These are phyloP conservation scores for Leptodactylus fallax DNA, from an alignment of 2,797 vertebrate species.

Conservation along the genomic window DNA sequence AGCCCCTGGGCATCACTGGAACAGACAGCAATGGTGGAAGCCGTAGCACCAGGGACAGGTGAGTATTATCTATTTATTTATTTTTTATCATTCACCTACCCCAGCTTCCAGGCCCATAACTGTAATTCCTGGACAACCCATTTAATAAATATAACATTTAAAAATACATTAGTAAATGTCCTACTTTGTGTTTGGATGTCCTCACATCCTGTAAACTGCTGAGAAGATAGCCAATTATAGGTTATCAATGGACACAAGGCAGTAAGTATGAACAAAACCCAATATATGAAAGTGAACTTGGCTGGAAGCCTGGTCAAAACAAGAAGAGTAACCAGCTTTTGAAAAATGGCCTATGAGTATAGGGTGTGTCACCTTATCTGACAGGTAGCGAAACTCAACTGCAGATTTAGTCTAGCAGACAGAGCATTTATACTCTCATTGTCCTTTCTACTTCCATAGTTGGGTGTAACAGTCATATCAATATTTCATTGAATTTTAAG, in stretches of 20 bases:
- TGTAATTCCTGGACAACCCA: no score
- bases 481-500: neutral
- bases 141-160: neutral
- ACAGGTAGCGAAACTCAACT: neutral
- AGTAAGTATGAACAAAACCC: neutral
- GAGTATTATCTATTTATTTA: no score
- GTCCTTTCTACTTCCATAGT: neutral
- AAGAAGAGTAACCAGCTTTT: constrained; percentile 5
- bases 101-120: no score
- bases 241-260: neutral
- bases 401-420: neutral
- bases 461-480: neutral
- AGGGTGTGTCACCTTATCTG: neutral
- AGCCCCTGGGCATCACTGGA: no score
- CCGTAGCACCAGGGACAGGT: no score
- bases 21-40: no score
- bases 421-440: neutral
- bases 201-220: neutral
- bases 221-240: neutral
- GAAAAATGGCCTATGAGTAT: neutral
- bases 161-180: neutral
- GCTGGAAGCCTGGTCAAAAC: neutral
- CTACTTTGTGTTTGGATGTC: neutral
- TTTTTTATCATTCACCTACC: no score
- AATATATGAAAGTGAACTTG: neutral